These are phyloP conservation scores for Syrphus vitripennis DNA, from an alignment of 2,888 invertebrate species.

Conservation along the genomic window DNA sequence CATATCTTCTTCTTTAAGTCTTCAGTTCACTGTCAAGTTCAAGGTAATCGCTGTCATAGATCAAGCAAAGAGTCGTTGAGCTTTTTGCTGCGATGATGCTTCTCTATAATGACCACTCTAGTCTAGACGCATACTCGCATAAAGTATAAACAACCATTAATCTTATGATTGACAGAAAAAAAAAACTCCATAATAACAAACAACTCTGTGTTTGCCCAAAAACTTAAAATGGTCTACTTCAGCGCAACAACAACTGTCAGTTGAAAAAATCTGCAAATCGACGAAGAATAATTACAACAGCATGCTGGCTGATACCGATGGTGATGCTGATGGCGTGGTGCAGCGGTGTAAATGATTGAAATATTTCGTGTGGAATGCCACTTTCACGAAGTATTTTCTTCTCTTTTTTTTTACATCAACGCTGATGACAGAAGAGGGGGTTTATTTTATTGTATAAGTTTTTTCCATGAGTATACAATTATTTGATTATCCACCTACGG, in stretches of 20 bases:
- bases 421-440: background rate
- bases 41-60: conserved; percentile 65
- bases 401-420: conserved; percentile 4
- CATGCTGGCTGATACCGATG: background rate
- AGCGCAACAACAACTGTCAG: conserved; percentile 1
- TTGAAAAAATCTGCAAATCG: conserved; percentile 4
- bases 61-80: conserved; percentile 37
- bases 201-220: conserved; percentile 6
- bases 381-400: conserved; percentile 58
- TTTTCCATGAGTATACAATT: conserved; percentile 12
- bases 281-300: conserved; percentile 10
- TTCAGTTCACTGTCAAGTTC: conserved; percentile 66
- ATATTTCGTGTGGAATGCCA: conserved; percentile 38
- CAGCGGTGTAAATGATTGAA: conserved; percentile 2
- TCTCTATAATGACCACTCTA: conserved; percentile 38
- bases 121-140: conserved; percentile 10
- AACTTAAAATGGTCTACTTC: conserved; percentile 15
- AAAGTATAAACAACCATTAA: conserved; percentile 35
- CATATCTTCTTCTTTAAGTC: conserved; percentile 22
- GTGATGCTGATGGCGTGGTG: background rate
- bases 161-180: conserved; percentile 9
- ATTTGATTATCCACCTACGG: conserved; percentile 62
- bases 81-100: background rate
- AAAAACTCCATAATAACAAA: background rate
- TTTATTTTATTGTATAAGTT: conserved; percentile 46